Evolutionary conservation across 2,888 invertebrate species (phyloP), one percentile per base, ranked within the genome.

Genomic region (Sesamia inferens): DNA sequence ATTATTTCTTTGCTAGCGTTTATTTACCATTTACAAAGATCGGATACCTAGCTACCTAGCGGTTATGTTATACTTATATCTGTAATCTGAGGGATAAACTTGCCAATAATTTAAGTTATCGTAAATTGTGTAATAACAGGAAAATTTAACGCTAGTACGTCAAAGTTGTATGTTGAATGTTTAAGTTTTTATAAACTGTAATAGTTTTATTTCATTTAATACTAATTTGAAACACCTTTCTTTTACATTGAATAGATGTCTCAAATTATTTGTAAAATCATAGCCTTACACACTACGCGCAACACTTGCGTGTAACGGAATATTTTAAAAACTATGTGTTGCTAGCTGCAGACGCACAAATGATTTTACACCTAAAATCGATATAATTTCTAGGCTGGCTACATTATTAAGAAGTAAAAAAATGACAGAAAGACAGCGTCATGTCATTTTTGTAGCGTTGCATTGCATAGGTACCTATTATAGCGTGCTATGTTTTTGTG

Each of bases 341-440:
- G 65, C 64, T 31, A 79, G 54, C 19, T 14, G 14, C 19, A 31
- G 14, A 39, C 6, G 31, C 31, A 64, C 39, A 39, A 48, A 61
- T 31, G 6, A 24, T 39, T 1, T n/a, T 14, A 5, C 7, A 31
- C 0, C 31, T 8, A n/a, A n/a, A 8, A 54, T 31, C 65, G 6
- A 57, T n/a, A 2, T 16, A 39, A 19, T 51, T 64, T 64, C 11
- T 44, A 47, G 6, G 47, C 24, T 76, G 76, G 76, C 64, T 55
- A 79, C 75, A 75, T 69, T 71, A 47, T 31, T 16, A 3, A 22
- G n/a, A 48, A 4, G 1, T 8, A 39, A 69, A 78, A 76, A 76
- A 55, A 71, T 77, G 78, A 78, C 80, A 70, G 42, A 19, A 19
- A 47, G 14, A 55, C 65, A 78, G 77, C 80, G 51, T 54, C 51